These are phyloP conservation scores for Amorpha juglandis DNA, from an alignment of 2,888 invertebrate genomes.

Conservation along the genomic window DNA sequence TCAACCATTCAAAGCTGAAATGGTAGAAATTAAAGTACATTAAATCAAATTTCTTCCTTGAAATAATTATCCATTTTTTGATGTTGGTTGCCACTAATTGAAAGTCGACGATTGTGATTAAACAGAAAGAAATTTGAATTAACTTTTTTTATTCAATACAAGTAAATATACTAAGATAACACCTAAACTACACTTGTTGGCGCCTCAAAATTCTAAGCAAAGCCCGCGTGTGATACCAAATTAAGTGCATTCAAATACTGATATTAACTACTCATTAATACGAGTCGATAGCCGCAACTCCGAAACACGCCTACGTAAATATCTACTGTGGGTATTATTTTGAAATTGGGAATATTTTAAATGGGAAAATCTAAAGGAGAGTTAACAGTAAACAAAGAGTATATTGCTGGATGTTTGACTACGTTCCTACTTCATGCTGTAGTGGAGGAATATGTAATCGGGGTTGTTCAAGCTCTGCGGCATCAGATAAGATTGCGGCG, in stretches of 20 bases:
- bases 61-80: not conserved
- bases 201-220: slow-evolving; percentile 45
- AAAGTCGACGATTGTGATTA: slow-evolving; percentile 10
- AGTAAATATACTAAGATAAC: slow-evolving; percentile 27
- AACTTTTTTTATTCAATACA: slow-evolving; percentile 38
- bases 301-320: slow-evolving; percentile 16
- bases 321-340: slow-evolving; percentile 15
- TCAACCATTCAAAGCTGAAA: slow-evolving; percentile 61
- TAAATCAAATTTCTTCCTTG: slow-evolving; percentile 43
- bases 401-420: slow-evolving; percentile 1
- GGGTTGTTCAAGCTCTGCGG: slow-evolving; percentile 82
- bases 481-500: slow-evolving; percentile 88
- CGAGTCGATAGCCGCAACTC: slow-evolving; percentile 17
- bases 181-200: slow-evolving; percentile 48
- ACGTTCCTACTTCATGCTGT: slow-evolving; percentile 71
- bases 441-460: slow-evolving; percentile 83
- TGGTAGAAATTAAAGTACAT: slow-evolving; percentile 55
- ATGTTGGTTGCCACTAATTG: not conserved
- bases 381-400: slow-evolving; percentile 7
- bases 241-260: slow-evolving; percentile 56
- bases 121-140: slow-evolving; percentile 43
- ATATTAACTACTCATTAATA: slow-evolving; percentile 30
- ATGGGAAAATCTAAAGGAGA: not conserved
- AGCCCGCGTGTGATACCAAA: slow-evolving; percentile 44
- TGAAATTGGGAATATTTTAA: slow-evolving; percentile 13